Evolutionary conservation across 2,797 vertebrate species (phyloP).

Genomic region (Heliangelus exortis): DNA sequence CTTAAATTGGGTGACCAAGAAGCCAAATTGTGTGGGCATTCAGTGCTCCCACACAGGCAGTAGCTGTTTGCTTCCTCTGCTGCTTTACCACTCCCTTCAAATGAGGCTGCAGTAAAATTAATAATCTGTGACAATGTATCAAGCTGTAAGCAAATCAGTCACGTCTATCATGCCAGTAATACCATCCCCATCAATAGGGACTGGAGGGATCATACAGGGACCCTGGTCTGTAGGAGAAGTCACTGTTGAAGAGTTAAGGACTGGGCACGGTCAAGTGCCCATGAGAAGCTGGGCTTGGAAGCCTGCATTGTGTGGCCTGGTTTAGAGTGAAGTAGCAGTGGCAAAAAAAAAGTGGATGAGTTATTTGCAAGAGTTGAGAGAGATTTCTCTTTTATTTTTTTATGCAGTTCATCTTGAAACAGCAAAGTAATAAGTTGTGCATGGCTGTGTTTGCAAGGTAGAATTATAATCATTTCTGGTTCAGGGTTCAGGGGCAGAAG

Average conservation of each 20-base stretch:
- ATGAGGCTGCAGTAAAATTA: slow-evolving; percentile 76
- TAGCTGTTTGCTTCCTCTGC: slow-evolving; percentile 21
- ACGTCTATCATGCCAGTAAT: background rate
- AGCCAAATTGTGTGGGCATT: background rate
- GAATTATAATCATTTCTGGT: slow-evolving; percentile 26
- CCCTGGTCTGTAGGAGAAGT: background rate
- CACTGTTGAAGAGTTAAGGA: background rate
- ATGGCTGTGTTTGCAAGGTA: slow-evolving; percentile 9
- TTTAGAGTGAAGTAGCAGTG: background rate
- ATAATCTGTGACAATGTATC: slow-evolving; percentile 72
- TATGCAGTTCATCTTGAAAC: background rate
- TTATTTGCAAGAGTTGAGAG: background rate
- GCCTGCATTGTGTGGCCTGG: background rate
- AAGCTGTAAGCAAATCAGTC: slow-evolving; percentile 69
- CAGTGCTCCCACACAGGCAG: background rate
- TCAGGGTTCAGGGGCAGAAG: background rate
- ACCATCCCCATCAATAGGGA: rapidly evolving
- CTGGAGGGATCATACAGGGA: background rate
- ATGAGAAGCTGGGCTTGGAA: background rate
- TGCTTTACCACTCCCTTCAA: slow-evolving; percentile 60
- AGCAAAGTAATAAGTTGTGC: background rate
- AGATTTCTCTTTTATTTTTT: background rate
- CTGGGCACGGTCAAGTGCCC: background rate
- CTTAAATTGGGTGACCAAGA: background rate
- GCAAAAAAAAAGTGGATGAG: background rate